Conservation (phyloP, 1,140 invertebrate genomes). For the Ceratina calcarata region DNA sequence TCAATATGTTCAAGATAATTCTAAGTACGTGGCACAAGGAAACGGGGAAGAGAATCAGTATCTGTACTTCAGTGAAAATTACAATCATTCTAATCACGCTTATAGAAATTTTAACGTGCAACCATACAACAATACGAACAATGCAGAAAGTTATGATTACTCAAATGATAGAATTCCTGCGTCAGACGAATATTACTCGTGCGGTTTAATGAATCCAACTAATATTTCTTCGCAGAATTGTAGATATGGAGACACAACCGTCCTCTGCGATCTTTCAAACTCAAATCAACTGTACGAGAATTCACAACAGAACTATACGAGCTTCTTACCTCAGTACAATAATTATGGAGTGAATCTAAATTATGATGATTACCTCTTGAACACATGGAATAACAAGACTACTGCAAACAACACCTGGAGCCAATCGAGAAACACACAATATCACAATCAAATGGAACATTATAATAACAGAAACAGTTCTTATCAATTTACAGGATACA, state of each 20-base stretch:
- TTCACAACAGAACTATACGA: neutral
- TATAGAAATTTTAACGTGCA: neutral
- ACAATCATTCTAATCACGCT: neutral
- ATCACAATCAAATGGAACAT: no score
- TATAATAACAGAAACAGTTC: no score
- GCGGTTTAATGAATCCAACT: neutral
- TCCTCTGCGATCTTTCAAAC: no score
- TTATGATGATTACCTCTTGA: neutral
- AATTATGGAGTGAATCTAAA: neutral
- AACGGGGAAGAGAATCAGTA: constrained; percentile 2
- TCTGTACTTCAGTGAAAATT: neutral
- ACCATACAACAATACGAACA: neutral
- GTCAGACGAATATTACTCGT: neutral
- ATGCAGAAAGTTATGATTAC: neutral
- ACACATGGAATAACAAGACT: neutral
- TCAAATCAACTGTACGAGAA: no score
- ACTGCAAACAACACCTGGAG: neutral
- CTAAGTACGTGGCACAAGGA: no score
- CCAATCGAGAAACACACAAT: neutral
- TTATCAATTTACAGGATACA: no score
- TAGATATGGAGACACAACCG: neutral
- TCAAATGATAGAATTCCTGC: neutral
- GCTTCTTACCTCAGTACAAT: neutral
- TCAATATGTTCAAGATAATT: neutral
- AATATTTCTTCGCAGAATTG: neutral